Evolutionary conservation across 37 sponge, comb jelly and placozoan species (phyloP).

Genomic region (Aplysina aerophoba): DNA sequence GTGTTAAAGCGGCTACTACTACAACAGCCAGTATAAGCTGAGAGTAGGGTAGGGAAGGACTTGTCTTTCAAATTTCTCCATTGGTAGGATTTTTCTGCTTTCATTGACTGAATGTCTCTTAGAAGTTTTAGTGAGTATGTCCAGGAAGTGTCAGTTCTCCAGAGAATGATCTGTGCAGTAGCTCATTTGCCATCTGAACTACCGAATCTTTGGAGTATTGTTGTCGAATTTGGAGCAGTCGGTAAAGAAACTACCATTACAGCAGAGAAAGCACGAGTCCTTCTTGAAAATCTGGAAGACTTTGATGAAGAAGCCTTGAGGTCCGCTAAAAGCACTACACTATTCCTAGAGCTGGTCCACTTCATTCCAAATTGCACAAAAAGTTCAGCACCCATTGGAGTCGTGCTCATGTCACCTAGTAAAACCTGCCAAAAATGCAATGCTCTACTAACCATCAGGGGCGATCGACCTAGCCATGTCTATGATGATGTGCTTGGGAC

Average conservation of each 20-base stretch:
- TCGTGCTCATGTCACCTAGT: conserved; percentile 15
- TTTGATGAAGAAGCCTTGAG: conserved; percentile 26
- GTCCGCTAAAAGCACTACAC: conserved; percentile 3
- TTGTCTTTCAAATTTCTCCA: too few relatives aligned
- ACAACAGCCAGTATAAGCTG: too few relatives aligned
- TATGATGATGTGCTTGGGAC: conserved; percentile 43
- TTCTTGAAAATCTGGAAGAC: conserved; percentile 35
- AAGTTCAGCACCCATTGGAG: conserved; percentile 24
- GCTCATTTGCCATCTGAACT: not conserved
- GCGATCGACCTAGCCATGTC: conserved; percentile 38
- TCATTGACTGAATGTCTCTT: too few relatives aligned
- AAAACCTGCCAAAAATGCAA: conserved; percentile 7
- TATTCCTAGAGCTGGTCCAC: not conserved
- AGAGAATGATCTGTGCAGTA: conserved; percentile 43
- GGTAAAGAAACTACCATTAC: not conserved
- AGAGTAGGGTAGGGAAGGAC: too few relatives aligned
- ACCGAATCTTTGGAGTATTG: conserved; percentile 35
- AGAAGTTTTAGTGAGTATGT: too few relatives aligned
- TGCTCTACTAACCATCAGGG: conserved; percentile 14
- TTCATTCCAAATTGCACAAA: not conserved
- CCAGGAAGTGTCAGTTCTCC: conserved; percentile 48
- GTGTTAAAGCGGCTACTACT: too few relatives aligned
- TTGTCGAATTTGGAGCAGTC: conserved; percentile 29
- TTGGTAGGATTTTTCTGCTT: too few relatives aligned
- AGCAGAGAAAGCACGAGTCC: not conserved